Evolutionary conservation across 2,113 vertebrate species (phyloP).

Genomic region (Macrotus californicus): DNA sequence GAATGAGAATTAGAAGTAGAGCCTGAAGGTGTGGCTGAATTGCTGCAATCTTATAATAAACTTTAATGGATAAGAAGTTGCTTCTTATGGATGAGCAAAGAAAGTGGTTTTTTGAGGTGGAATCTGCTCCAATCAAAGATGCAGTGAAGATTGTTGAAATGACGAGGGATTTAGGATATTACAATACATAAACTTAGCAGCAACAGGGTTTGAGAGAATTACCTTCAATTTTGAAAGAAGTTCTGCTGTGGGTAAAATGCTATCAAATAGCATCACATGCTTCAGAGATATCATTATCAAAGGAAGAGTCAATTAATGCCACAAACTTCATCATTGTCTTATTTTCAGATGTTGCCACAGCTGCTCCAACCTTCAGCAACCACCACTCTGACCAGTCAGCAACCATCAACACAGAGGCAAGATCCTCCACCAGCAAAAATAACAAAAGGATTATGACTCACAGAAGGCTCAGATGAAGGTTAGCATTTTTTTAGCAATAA

Average conservation of each 20-base stretch:
- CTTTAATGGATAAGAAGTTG: background rate
- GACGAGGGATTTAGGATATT: background rate
- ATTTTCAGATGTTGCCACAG: background rate
- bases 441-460: background rate
- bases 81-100: background rate
- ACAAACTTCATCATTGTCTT: background rate
- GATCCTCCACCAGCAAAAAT: background rate
- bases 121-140: background rate
- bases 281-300: background rate
- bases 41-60: background rate
- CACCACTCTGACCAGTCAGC: background rate
- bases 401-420: background rate
- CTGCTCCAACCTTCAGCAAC: background rate
- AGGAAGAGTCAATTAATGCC: background rate
- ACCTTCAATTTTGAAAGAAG: background rate
- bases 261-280: background rate
- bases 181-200: background rate
- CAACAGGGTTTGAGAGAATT: background rate
- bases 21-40: no score
- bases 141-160: background rate
- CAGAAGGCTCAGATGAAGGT: background rate
- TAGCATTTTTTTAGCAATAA: background rate
- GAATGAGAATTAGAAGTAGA: no score
- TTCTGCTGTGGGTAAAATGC: background rate
- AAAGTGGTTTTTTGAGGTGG: background rate